Percentiles rank a stretch among this genome's conserved stretches.
Conservation (phyloP, 2,888 invertebrate genomes). For the Geophilus truncorum region DNA sequence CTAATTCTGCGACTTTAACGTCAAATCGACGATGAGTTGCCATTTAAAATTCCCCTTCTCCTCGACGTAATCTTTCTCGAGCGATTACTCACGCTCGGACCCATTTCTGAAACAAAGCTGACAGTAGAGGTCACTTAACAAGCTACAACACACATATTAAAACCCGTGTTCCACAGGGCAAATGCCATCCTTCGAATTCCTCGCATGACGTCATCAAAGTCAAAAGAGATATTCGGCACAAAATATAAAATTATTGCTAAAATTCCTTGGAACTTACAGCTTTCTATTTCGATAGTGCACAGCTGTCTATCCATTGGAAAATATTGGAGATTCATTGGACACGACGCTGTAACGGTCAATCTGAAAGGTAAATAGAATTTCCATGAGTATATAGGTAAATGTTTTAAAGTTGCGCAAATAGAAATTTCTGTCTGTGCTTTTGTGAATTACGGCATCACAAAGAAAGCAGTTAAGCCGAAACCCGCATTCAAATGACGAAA, state of each 20-base stretch:
- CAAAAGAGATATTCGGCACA: not conserved
- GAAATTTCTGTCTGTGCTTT: no score
- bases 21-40: not conserved
- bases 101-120: not conserved
- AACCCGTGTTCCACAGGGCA: not conserved
- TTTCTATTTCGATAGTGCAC: slow-evolving; percentile 93
- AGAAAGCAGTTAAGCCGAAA: no score
- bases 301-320: slow-evolving; percentile 94
- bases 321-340: slow-evolving; percentile 93
- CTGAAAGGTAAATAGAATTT: slow-evolving; percentile 56
- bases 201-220: not conserved
- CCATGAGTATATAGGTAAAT: no score
- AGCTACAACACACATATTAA: not conserved
- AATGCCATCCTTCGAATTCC: not conserved
- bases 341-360: slow-evolving; percentile 89
- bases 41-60: not conserved
- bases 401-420: no score
- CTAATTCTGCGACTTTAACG: not conserved
- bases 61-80: not conserved
- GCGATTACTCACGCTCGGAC: not conserved
- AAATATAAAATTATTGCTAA: no score
- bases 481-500: no score
- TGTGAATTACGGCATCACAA: no score
- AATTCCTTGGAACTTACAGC: slow-evolving; percentile 72
- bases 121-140: not conserved